Base-by-base conservation (phyloP, 2,797 vertebrate species). In the Garrulus glandarius region DNA sequence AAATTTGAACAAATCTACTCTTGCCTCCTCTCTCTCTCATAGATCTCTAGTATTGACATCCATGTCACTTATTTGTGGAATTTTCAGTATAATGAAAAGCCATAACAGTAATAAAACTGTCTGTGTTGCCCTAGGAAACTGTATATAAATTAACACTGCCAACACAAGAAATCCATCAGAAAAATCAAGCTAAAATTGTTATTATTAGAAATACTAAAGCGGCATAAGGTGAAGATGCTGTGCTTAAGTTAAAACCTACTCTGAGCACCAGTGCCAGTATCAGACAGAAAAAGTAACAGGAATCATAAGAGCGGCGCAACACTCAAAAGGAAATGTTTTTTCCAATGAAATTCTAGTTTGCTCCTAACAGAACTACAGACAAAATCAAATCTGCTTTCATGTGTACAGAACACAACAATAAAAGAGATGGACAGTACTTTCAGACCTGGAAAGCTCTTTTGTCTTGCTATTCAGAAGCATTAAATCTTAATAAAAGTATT, bases 1-100 rank as follows among this genome's bases (percentile, higher is more conserved):
- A 74, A 85, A 89, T 85, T 23, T 68, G 34, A 94, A 77, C 13
- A 74, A 81, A 92, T 39, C 30, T 80, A 68, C 53, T 46, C 10
- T 74, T 75, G 29, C 24, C 11, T 81, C 30, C 49, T 55, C 20
- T 77, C 43, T n/a, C 17, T 41, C 80, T 60, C 65, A 34, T 74
- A 63, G 67, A 67, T 69, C 50, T 76, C 47, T 44, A 69, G 23
- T 78, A 80, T 23, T 82, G 89, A 52, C 63, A 78, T 7, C 29
- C 29, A 71, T 52, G 44, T 15, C 60, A 75, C 63, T 91, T 69
- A 84, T 88, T 85, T 69, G 65, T 59, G 69, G 69, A 91, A 87
- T 78, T 85, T 69, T 88, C 82, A 76, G 67, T 75, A 81, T 59
- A 81, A 93, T 69, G 63, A 94, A 94, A 96, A 93, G 84, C 15